Base-by-base conservation (phyloP, 2,888 invertebrate genomes). In the Ethmia dodecea region DNA sequence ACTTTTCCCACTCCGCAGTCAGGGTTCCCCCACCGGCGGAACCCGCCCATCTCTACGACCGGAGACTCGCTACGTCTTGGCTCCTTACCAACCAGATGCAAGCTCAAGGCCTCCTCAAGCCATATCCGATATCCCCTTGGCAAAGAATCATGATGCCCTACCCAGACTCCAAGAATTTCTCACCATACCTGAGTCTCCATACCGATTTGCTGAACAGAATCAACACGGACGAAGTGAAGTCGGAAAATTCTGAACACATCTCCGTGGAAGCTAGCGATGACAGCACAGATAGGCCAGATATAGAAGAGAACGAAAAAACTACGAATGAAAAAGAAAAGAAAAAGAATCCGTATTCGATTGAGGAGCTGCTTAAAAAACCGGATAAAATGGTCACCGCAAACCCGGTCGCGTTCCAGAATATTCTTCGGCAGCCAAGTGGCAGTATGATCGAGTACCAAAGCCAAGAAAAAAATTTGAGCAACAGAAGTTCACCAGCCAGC, bases 291-390 rank as follows among this genome's bases (percentile, higher is more conserved):
- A 80, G 88, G 42, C 78, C 79, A 0, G 86, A 86, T n/a, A 68
- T 63, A 1, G 79, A 76, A 3, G 86, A 86, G 5, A 53, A 52
- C n/a, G 75, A 79, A 16, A 77, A 75, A 46, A 61, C 65, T 1
- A 55, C 52, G 12, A 47, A 65, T 16, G 88, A 88, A 45, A 80
- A 78, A 38, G 78, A 79, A 29, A 86, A 88, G 51, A 92, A 94
- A 67, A 90, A 92, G 43, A 95, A 94, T 63, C 94, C 95, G 0
- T 96, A 95, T 61, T 95, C 95, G 1, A 96, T 96, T 60, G 95
- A 95, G 52, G 95, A 95, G 59, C 69, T 95, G 5, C 63, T 95
- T 15, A 95, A 95, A 62, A 94, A 94, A 52, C 94, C 94, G 0
- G 92, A 91, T 44, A 92, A 91, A 59, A 89, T 89, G 51, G 71